phyloP scores from a whole-genome alignment of 2,888 invertebrate species.

The Cistogaster globosa region DNA sequence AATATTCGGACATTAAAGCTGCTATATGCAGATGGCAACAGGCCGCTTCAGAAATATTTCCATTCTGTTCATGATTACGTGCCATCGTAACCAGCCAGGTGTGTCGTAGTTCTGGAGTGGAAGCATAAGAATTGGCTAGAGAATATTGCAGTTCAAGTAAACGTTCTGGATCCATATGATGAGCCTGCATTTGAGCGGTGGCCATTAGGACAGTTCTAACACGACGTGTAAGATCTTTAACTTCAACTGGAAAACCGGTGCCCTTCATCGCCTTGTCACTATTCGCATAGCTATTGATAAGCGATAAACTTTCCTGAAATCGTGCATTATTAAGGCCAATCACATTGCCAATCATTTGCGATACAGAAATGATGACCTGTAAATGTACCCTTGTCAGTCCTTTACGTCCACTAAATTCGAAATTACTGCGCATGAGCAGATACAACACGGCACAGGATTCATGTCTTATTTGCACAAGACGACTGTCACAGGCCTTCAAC shows the following conservation, averaged over 20 bases:
- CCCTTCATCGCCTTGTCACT: constrained; percentile 98
- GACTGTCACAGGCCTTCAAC: constrained; percentile 93
- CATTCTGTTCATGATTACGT: constrained; percentile 91
- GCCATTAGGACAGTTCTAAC: constrained; percentile 97
- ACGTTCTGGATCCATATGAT: constrained; percentile 96
- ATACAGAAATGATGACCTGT: constrained; percentile 97
- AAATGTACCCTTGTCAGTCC: constrained; percentile 94
- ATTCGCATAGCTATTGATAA: constrained; percentile 96
- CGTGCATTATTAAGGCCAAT: constrained; percentile 96
- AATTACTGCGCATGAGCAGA: constrained; percentile 96
- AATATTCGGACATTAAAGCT: constrained; percentile 96
- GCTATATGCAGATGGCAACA: constrained; percentile 97
- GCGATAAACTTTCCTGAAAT: constrained; percentile 95
- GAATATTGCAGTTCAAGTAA: constrained; percentile 95
- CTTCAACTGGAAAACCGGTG: constrained; percentile 94
- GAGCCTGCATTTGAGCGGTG: constrained; percentile 94
- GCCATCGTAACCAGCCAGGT: constrained; percentile 99
- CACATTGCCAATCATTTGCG: constrained; percentile 95
- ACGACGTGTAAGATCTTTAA: constrained; percentile 95
- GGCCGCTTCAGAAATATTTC: constrained; percentile 96
- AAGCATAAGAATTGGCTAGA: constrained; percentile 95
- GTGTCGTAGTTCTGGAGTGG: constrained; percentile 95
- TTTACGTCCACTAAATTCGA: constrained; percentile 92
- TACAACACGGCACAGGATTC: constrained; percentile 96
- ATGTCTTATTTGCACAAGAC: constrained; percentile 91